These are phyloP conservation scores for Ceratosolen solmsi DNA, from an alignment of 1,140 invertebrate genomes.

Conservation along the genomic window DNA sequence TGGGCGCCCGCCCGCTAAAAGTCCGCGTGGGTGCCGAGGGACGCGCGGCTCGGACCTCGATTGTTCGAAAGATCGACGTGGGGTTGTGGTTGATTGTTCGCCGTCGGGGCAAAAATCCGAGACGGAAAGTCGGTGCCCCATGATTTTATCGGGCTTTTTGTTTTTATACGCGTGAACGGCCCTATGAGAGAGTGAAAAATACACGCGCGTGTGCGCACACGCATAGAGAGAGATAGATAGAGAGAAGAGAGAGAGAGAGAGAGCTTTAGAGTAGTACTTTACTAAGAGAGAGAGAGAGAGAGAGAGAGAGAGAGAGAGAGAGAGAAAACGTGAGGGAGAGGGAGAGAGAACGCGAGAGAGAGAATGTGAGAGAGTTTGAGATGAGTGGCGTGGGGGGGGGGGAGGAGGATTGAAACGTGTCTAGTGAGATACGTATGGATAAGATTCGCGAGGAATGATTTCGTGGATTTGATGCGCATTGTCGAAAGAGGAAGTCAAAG, in stretches of 20 bases:
- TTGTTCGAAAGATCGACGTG: conserved; percentile 27
- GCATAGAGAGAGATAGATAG: too few species aligned
- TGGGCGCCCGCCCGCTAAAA: neutral
- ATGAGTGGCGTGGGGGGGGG: too few species aligned
- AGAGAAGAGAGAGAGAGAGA: too few species aligned
- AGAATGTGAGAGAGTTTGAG: too few species aligned
- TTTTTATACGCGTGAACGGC: neutral
- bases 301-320: too few species aligned
- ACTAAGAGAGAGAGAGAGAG: too few species aligned
- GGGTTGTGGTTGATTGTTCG: conserved; percentile 27
- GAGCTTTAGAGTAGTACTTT: too few species aligned
- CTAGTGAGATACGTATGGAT: neutral
- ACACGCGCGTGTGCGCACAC: neutral
- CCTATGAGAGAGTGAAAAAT: neutral
- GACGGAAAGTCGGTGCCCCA: neutral
- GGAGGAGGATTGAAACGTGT: neutral
- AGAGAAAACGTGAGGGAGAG: too few species aligned
- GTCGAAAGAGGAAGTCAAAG: neutral
- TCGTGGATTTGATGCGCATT: neutral
- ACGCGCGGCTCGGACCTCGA: neutral
- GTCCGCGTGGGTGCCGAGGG: conserved; percentile 26
- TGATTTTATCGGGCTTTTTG: conserved; percentile 10
- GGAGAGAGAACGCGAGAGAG: too few species aligned
- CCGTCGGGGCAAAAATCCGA: neutral
- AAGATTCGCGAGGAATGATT: neutral